Evolutionary conservation across 2,797 vertebrate species (phyloP).

Genomic region (Leuciscus waleckii): DNA sequence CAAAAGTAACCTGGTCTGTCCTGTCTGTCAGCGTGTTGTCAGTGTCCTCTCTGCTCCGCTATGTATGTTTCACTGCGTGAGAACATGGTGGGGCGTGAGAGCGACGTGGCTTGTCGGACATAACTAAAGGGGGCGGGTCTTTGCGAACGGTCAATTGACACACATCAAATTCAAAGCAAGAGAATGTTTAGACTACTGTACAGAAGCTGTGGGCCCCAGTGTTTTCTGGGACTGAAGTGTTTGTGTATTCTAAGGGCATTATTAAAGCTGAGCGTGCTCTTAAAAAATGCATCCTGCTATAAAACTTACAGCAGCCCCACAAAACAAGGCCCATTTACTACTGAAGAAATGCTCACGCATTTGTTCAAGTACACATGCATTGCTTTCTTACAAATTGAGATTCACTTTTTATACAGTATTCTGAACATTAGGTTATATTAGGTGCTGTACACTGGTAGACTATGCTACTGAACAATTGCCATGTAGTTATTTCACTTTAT

Average conservation of each 20-base stretch:
- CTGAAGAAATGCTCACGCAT: neutral
- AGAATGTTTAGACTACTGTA: neutral
- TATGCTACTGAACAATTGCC: neutral
- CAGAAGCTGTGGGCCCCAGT: neutral
- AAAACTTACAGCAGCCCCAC: neutral
- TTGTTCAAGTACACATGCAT: neutral
- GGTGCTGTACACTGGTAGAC: neutral
- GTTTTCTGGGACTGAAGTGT: neutral
- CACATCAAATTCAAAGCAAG: slow-evolving; percentile 12
- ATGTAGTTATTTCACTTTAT: neutral
- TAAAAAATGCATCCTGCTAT: slow-evolving; percentile 35
- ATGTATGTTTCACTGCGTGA: too few relatives aligned
- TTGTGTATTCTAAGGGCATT: slow-evolving; percentile 16
- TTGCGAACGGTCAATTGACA: neutral
- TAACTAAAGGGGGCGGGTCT: too few relatives aligned
- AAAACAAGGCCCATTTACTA: neutral
- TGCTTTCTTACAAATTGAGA: neutral
- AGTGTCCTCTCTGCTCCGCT: too few relatives aligned
- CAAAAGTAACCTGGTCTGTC: too few relatives aligned
- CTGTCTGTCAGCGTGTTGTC: too few relatives aligned
- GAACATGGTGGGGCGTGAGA: too few relatives aligned
- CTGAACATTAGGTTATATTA: neutral
- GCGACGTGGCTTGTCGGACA: too few relatives aligned
- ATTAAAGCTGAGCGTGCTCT: slow-evolving; percentile 9
- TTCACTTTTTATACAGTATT: neutral